Evolutionary conservation across 2,113 vertebrate species (phyloP).

Genomic region (Microcebus tavaratra): DNA sequence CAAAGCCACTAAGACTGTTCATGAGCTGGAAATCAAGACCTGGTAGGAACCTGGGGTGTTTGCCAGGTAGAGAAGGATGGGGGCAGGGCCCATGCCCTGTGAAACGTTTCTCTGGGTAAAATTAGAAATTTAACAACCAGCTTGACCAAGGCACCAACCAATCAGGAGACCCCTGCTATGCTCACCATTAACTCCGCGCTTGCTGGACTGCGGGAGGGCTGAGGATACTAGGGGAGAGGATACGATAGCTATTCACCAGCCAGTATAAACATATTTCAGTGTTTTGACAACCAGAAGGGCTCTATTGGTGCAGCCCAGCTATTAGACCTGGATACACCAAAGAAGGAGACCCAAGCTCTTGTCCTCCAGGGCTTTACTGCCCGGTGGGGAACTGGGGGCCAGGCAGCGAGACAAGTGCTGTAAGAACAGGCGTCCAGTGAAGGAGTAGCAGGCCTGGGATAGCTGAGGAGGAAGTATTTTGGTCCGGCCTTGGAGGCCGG

Average conservation of each 20-base stretch:
- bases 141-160: not conserved
- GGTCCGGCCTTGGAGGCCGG: not conserved
- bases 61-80: not conserved
- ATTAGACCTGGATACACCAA: not conserved
- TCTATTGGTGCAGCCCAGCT: not conserved
- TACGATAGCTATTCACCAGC: not conserved
- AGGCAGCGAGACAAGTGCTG: not conserved
- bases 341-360: not conserved
- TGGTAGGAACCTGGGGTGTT: not conserved
- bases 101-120: not conserved
- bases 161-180: not conserved
- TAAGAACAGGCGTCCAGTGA: not conserved
- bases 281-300: not conserved
- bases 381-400: not conserved
- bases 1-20: not conserved
- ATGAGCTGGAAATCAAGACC: not conserved
- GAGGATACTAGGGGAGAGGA: not conserved
- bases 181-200: not conserved
- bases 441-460: not conserved
- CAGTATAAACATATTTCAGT: not conserved
- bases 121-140: not conserved
- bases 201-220: not conserved
- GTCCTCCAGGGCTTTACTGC: not conserved
- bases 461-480: not conserved
- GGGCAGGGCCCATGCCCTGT: not conserved